Evolutionary conservation across 2,888 invertebrate species (phyloP), one percentile per base, ranked within the genome.

Genomic region (Aphidius colemani): DNA sequence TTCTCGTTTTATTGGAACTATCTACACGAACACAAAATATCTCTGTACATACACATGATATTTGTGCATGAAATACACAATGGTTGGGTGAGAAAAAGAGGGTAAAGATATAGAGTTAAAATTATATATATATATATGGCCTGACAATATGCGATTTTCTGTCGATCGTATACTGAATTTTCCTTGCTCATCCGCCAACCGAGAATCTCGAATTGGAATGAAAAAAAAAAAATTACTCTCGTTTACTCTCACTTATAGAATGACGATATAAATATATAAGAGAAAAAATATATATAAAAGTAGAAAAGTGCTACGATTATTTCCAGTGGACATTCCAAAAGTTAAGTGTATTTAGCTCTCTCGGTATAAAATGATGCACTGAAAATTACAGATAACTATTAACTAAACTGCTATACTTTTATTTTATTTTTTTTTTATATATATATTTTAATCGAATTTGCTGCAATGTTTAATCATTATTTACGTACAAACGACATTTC

Each of bases 1-100:
- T 80, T 81, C 77, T 74, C 77, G 78, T 81, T 82, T 82, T 81
- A 82, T 82, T 82, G 81, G 80, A 75, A 80, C 75, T 77, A 77
- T 80, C 1, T 18, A 80, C 79, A 81, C 74, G 77, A 75, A 77
- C 77, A 77, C 74, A 72, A 75, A 77, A 75, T 30, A 30, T 30
- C 30, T 30, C 5, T 73, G 73, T 70, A 61, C 56, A 65, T 61
- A 59, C 48, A 44, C 58, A 61, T 48, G 30, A 63, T 59, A 59
- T 53, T 53, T 44, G 57, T 64, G 53, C 13, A 30, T 30, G 30
- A 30, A 30, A 30, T 30, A 13, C 11, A 58, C 46, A 18, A 44
- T 53, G 61, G 50, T 30, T 30, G 30, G 30, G 30, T 30, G 30
- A 30, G 30, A 30, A 30, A 30, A 55, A 56, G 51, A 50, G 46